These are phyloP conservation scores for Synaphobranchus kaupii DNA, from an alignment of 2,797 vertebrate species.

Conservation along the genomic window DNA sequence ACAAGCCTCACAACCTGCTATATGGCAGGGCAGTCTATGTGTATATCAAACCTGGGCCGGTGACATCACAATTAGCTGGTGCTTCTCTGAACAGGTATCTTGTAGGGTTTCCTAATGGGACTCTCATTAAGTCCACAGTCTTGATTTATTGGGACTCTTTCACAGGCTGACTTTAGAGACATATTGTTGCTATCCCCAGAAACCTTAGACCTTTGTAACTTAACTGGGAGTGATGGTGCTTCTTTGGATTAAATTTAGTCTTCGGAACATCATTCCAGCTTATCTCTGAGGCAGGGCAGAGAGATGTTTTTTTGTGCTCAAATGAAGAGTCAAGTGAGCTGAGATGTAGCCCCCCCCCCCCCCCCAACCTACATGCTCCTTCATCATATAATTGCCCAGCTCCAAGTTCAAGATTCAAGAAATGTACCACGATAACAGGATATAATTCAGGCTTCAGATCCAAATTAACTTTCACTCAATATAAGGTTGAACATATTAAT, in stretches of 20 bases:
- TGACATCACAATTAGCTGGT: not conserved
- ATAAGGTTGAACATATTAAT: not conserved
- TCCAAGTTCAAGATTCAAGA: not conserved
- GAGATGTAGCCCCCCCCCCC: not conserved
- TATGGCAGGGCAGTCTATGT: not conserved
- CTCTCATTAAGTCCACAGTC: not conserved
- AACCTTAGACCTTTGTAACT: not conserved
- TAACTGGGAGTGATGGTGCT: not conserved
- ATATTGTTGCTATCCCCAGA: not conserved
- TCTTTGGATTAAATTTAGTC: not conserved
- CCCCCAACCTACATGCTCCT: not conserved
- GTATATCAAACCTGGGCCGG: not conserved
- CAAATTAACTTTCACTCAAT: constrained; percentile 8
- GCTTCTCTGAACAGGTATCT: not conserved
- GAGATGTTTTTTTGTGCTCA: not conserved
- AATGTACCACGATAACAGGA: not conserved
- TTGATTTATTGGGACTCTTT: not conserved
- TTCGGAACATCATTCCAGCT: not conserved
- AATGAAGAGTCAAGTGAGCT: not conserved
- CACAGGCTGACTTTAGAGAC: not conserved
- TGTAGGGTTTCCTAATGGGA: not conserved
- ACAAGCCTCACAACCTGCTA: not conserved
- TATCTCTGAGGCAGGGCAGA: not conserved
- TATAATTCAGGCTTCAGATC: not conserved
- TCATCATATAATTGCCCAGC: not conserved